Base-by-base conservation (phyloP, 2,797 vertebrate genomes). In the Onychomys arenicola region DNA sequence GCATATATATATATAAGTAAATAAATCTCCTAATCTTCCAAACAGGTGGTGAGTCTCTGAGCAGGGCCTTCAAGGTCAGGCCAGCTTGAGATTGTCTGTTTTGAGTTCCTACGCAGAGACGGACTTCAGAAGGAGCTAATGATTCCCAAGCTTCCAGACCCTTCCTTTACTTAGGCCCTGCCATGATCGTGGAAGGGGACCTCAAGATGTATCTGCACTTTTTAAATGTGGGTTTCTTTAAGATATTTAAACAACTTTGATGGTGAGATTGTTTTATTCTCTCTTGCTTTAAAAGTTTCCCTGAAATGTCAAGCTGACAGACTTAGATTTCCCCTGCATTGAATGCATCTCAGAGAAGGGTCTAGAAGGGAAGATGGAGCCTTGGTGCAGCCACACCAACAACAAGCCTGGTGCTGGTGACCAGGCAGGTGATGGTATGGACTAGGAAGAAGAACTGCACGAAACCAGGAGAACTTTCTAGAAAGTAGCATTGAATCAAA, bases 211-310 rank as follows among this genome's bases (percentile, higher is more conserved):
- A 8, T 80, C 89, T 90, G 2, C 40, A 14, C 75, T 73, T 17
- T 40, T 57, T 12, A 32, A 32, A 61, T 40, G 6, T 7, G 52
- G 25, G 8, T 19, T 69, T 27, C 37, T 81, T 16, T 37, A 77
- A 19, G 43, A 71, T 12, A 34, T 32, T n/a, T 37, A 23, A n/a
- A 37, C 13, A 37, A 14, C 76, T 67, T 17, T 49, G 67, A 19
- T 80, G 8, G 29, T 88, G 59, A 87, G 55, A 46, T 82, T 14
- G 4, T 78, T 89, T 93, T 71, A 43, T 90, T 63, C 25, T 40
- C 46, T 95, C 10, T 86, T 94, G 57, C 34, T 90, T 96, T 82
- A 49, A 69, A n/a, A 63, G 32, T 27, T 52, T 63, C n/a, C 83
- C 83, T 75, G 94, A 67, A 96, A 49, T 29, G 93, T 90, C 57